A percentile compares a stretch with the other conserved stretches of the same genome.
These are phyloP conservation scores for Varanus salvator DNA, from an alignment of 2,113 vertebrate species.

Conservation along the genomic window DNA sequence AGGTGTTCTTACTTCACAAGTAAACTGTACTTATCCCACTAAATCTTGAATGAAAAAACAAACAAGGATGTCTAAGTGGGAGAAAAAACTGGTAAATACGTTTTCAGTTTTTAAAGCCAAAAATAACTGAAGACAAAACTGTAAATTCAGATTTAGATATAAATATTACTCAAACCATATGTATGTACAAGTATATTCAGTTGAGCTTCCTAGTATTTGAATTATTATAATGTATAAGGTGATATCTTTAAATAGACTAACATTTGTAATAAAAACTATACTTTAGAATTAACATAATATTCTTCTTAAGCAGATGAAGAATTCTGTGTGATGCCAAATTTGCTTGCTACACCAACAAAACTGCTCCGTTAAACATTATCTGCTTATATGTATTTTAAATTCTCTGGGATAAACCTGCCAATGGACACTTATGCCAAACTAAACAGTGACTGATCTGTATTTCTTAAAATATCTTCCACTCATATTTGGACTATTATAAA, in stretches of 20 bases:
- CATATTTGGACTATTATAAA: constrained; percentile 1
- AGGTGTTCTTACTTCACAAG: not conserved
- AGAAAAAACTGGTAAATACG: not conserved
- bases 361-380: constrained; percentile 1
- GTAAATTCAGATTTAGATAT: not conserved
- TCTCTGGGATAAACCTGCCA: not conserved
- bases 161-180: not conserved
- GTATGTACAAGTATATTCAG: not conserved
- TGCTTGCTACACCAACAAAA: not conserved
- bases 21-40: not conserved
- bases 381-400: not conserved
- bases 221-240: not conserved
- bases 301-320: not conserved
- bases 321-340: not conserved
- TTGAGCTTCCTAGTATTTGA: not conserved
- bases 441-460: not conserved
- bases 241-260: not conserved
- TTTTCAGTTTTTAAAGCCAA: not conserved
- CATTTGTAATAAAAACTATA: constrained; percentile 4
- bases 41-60: not conserved
- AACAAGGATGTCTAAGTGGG: not conserved
- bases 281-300: not conserved
- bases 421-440: not conserved
- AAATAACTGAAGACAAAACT: not conserved
- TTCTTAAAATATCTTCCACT: constrained; percentile 4